Evolutionary conservation across 2,888 invertebrate species (phyloP).

Genomic region (Drosophila prostipennis): DNA sequence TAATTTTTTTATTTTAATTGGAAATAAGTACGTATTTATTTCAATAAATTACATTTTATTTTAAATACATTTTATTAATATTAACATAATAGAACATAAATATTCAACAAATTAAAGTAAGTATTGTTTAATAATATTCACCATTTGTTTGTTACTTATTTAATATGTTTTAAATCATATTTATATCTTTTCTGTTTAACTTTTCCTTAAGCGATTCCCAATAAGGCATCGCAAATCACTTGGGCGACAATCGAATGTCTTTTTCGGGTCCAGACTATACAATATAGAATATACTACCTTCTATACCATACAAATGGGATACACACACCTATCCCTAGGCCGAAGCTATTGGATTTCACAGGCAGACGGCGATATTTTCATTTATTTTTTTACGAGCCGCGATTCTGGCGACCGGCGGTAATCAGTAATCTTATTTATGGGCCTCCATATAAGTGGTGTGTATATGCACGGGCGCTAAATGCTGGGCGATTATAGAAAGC

Average conservation of each 20-base stretch:
- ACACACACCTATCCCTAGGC: background rate
- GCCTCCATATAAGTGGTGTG: slow-evolving; percentile 35
- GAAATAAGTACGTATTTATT: no score
- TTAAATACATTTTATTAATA: no score
- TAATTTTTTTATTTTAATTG: no score
- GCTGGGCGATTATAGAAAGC: slow-evolving; percentile 30
- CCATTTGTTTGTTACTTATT: background rate
- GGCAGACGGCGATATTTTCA: slow-evolving; percentile 21
- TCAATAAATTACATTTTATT: no score
- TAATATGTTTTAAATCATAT: no score
- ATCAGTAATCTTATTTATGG: slow-evolving; percentile 71
- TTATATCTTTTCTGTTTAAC: background rate
- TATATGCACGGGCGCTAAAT: slow-evolving; percentile 12
- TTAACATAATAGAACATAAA: no score
- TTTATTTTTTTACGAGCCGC: slow-evolving; percentile 28
- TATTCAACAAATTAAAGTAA: no score
- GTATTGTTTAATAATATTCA: no score
- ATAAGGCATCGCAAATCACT: slow-evolving; percentile 1
- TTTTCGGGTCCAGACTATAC: slow-evolving; percentile 3
- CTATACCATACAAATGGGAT: background rate
- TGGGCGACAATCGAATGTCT: slow-evolving; percentile 4
- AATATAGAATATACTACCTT: no score
- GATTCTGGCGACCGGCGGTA: slow-evolving; percentile 37
- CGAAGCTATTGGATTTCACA: slow-evolving; percentile 37
- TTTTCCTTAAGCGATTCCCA: background rate